Evolutionary conservation across 2,113 vertebrate species (phyloP).

Genomic region (Sylvilagus bachmani): DNA sequence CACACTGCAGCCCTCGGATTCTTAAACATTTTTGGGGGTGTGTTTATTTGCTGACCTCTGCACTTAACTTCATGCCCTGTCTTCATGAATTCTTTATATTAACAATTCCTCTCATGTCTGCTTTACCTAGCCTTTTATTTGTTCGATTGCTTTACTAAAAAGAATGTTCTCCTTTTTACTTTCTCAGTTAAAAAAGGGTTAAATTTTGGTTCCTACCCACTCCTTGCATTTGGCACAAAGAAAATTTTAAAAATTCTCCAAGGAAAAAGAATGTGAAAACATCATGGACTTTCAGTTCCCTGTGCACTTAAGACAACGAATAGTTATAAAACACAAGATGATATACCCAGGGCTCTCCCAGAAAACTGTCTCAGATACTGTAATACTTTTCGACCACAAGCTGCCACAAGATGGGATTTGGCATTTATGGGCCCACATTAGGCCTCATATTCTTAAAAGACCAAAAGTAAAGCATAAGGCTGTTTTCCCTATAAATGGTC

Average conservation of each 20-base stretch:
- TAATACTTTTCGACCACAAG: neutral
- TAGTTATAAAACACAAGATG: no score
- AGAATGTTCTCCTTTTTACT: neutral
- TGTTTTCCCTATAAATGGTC: neutral
- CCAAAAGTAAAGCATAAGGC: neutral
- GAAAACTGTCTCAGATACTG: neutral
- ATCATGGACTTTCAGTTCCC: neutral
- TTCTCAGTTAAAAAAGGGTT: neutral
- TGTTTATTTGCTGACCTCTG: neutral
- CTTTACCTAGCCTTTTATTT: neutral
- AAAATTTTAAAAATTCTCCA: neutral
- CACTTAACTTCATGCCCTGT: neutral
- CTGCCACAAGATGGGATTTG: neutral
- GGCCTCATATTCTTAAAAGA: neutral
- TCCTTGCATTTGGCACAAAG: neutral
- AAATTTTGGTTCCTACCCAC: neutral
- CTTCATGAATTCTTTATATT: neutral
- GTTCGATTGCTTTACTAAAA: neutral
- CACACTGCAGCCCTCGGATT: accelerated
- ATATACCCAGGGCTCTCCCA: neutral
- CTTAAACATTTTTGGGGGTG: neutral
- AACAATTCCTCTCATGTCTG: neutral
- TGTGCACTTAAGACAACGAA: neutral
- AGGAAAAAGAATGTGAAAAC: neutral
- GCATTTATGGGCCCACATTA: neutral